Base-by-base conservation (phyloP, 2,888 invertebrate genomes). In the Idaea dimidiata region DNA sequence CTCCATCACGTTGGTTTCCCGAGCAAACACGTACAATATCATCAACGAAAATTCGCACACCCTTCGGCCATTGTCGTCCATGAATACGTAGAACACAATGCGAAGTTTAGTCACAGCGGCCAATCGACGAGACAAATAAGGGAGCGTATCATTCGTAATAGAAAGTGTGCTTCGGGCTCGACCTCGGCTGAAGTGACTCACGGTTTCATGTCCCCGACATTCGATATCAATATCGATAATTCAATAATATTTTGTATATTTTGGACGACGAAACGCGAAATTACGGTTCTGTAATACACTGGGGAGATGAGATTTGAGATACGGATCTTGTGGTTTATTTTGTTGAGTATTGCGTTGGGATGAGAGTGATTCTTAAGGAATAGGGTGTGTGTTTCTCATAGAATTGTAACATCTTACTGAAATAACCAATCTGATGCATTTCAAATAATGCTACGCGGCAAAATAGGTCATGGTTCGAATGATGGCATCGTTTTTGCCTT, bases 131-230 rank as follows among this genome's bases (percentile, higher is more conserved):
- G 70, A 72, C 69, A 63, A 74, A 77, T 75, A 81, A 76, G 79
- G 78, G 72, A 73, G 67, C 68, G 69, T 62, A 68, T 65, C 72
- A 70, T 62, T 78, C 80, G 78, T 80, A 59, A 75, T 83, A 81
- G 83, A 86, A 84, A 85, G 84, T 72, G 69, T 74, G 75, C 78
- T 71, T 78, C 65, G 76, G 43, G 71, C 62, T 67, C 56, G 81
- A 81, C 80, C 84, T 82, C 78, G 73, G 59, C 54, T 53, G 61
- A 66, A 60, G 62, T 82, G 84, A 85, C 69, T 84, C 83, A 82
- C 72, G 60, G 58, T 65, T 70, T 67, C 68, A 67, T 74, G 65
- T 24, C 72, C 71, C 63, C 59, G 66, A 69, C 65, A 66, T 69
- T 72, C 74, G 59, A 60, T 62, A 63, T 60, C 59, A 61, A 54